These are phyloP conservation scores for Drusus annulatus DNA, from an alignment of 1,140 invertebrate species.

Conservation along the genomic window DNA sequence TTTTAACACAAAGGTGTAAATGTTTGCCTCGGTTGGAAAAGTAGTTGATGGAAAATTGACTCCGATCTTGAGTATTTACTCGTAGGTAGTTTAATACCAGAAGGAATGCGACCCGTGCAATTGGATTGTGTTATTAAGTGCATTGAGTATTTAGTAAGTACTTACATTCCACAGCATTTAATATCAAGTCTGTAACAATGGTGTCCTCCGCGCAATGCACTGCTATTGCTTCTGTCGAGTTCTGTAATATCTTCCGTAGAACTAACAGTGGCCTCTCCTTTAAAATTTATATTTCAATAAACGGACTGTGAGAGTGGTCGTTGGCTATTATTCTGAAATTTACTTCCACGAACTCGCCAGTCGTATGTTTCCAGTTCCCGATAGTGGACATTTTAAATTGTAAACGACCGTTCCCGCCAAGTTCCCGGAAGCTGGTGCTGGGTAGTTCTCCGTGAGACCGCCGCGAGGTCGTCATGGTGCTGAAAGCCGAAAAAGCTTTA, in stretches of 20 bases:
- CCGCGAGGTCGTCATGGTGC: not conserved
- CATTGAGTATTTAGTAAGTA: too few species aligned
- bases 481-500: not conserved
- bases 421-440: not conserved
- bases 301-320: not conserved
- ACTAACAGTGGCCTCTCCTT: not conserved
- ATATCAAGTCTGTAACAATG: too few species aligned
- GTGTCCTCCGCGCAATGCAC: not conserved
- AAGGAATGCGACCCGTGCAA: too few species aligned
- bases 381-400: conserved; percentile 44
- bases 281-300: conserved; percentile 25
- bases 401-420: conserved; percentile 41
- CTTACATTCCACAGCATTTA: too few species aligned
- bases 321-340: conserved; percentile 1
- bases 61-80: too few species aligned
- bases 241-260: not conserved
- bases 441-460: not conserved
- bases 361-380: conserved; percentile 3
- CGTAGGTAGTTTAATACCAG: too few species aligned
- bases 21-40: too few species aligned
- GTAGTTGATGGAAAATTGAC: too few species aligned
- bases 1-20: too few species aligned
- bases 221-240: not conserved
- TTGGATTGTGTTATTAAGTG: too few species aligned
- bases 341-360: conserved; percentile 5